phyloP scores from a whole-genome alignment of 2,113 vertebrate genomes.

The Tupaia chinensis region DNA sequence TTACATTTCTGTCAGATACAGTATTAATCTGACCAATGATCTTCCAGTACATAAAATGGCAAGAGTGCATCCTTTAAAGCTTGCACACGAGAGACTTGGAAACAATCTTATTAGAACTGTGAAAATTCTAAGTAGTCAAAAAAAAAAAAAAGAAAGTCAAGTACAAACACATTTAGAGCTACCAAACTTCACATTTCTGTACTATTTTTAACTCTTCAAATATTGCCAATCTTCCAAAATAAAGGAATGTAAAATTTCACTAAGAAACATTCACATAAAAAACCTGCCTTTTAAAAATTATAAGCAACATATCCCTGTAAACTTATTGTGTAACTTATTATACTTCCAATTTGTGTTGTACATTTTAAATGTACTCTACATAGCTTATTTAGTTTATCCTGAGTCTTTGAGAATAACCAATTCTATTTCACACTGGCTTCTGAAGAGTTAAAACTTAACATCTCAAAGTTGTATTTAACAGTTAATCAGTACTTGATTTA shows the following conservation, averaged over 20 bases:
- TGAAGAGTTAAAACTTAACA: conserved; percentile 91
- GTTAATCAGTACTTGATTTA: conserved; percentile 87
- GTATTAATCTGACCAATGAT: conserved; percentile 85
- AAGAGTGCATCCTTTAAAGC: conserved; percentile 94
- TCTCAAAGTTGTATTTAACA: conserved; percentile 86
- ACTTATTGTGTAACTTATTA: conserved; percentile 86
- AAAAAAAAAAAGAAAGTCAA: conserved; percentile 87
- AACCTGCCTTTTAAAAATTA: conserved; percentile 78
- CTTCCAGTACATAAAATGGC: conserved; percentile 93
- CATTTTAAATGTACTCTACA: conserved; percentile 85
- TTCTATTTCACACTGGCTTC: conserved; percentile 88
- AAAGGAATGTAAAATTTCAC: conserved; percentile 92
- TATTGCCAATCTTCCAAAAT: conserved; percentile 90
- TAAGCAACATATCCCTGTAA: conserved; percentile 86
- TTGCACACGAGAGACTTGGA: conserved; percentile 89
- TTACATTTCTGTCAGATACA: conserved; percentile 88
- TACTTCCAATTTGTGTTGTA: conserved; percentile 87
- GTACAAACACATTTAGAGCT: conserved; percentile 93
- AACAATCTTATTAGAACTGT: conserved; percentile 87
- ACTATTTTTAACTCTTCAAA: conserved; percentile 94
- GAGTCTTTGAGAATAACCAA: conserved; percentile 91
- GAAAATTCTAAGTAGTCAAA: conserved; percentile 88
- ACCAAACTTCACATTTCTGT: conserved; percentile 95
- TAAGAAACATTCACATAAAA: conserved; percentile 88
- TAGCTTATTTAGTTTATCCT: conserved; percentile 92